Conservation (phyloP, 2,113 vertebrate species). For the Panurus biarmicus region DNA sequence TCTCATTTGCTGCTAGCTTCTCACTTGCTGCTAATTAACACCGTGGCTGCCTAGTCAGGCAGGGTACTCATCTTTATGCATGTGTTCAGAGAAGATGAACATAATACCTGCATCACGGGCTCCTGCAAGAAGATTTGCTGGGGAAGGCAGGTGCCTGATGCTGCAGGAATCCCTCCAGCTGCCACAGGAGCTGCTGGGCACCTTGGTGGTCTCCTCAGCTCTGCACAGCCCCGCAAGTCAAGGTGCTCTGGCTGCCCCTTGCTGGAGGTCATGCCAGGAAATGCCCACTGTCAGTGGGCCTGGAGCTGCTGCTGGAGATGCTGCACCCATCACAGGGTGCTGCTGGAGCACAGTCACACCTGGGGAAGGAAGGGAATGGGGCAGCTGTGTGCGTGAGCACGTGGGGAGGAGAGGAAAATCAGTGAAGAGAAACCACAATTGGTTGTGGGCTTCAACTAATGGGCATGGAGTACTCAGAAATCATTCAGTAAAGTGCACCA, state of each 20-base stretch:
- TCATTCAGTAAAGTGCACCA: background rate
- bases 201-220: background rate
- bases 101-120: background rate
- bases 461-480: background rate
- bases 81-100: background rate
- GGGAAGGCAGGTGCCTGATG: background rate
- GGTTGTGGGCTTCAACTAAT: background rate
- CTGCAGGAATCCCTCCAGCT: background rate
- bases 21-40: background rate
- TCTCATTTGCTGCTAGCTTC: background rate
- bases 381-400: rapidly evolving
- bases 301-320: background rate
- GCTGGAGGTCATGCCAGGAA: rapidly evolving
- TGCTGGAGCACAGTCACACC: background rate
- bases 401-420: background rate
- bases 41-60: background rate
- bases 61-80: background rate
- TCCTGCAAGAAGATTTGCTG: background rate
- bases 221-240: background rate
- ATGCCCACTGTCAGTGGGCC: background rate
- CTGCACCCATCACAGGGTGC: background rate
- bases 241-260: background rate
- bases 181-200: background rate
- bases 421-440: background rate
- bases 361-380: background rate